phyloP scores from a whole-genome alignment of 2,888 invertebrate genomes.

The Alloplasta piceator region DNA sequence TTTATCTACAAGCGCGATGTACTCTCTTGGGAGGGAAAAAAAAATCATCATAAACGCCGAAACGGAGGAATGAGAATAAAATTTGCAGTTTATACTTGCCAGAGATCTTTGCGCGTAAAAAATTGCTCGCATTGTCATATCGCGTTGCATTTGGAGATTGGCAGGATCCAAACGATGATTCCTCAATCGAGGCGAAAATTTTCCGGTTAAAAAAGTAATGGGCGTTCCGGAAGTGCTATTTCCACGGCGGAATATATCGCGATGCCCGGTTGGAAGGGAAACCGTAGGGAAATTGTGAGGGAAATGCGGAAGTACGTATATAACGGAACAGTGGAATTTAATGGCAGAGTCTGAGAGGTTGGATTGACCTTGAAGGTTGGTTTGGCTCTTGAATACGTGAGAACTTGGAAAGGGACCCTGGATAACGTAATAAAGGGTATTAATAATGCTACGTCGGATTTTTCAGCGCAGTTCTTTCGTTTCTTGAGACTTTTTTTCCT shows the following conservation, averaged over 20 bases:
- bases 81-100: background rate
- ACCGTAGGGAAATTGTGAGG: background rate
- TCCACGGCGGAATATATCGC: too few relatives aligned
- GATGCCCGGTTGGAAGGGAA: background rate
- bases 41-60: slow-evolving; percentile 25
- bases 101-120: too few relatives aligned
- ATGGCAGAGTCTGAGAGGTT: slow-evolving; percentile 30
- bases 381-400: slow-evolving; percentile 34
- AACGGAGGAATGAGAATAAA: slow-evolving; percentile 3
- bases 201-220: too few relatives aligned
- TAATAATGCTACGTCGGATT: slow-evolving; percentile 20
- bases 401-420: slow-evolving; percentile 37
- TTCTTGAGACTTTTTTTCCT: background rate
- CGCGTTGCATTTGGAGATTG: too few relatives aligned
- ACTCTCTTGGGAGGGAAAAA: slow-evolving; percentile 14
- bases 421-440: slow-evolving; percentile 47
- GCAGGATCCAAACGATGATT: too few relatives aligned
- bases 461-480: slow-evolving; percentile 9
- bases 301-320: slow-evolving; percentile 42
- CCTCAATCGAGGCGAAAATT: too few relatives aligned
- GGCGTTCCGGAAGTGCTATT: too few relatives aligned
- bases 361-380: slow-evolving; percentile 35
- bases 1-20: slow-evolving; percentile 7
- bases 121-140: too few relatives aligned
- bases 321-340: slow-evolving; percentile 22